phyloP scores from a whole-genome alignment of 2,113 vertebrate species.

The Pagrus major region DNA sequence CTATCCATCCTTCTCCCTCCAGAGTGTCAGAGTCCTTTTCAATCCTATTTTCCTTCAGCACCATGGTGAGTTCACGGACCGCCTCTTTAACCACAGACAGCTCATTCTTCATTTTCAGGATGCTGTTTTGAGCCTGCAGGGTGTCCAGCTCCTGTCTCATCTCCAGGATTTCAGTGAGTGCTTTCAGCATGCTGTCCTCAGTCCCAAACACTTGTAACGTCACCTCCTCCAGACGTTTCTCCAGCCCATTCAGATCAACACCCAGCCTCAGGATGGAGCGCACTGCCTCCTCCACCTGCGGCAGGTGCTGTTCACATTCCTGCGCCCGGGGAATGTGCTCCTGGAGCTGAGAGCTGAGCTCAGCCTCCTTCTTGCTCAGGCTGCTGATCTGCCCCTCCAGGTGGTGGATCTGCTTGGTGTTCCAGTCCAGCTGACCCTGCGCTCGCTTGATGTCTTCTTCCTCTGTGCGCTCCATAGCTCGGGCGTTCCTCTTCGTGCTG shows the following conservation, averaged over 20 bases:
- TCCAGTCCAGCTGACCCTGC: conserved; percentile 84
- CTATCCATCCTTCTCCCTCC: conserved; percentile 65
- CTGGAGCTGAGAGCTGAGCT: conserved; percentile 82
- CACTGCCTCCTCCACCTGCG: conserved; percentile 88
- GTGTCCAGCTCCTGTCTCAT: conserved; percentile 87
- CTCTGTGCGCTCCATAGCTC: conserved; percentile 90
- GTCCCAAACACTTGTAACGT: conserved; percentile 86
- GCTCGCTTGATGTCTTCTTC: conserved; percentile 86
- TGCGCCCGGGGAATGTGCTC: conserved; percentile 84
- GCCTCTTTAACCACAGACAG: conserved; percentile 79
- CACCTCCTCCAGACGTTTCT: conserved; percentile 88
- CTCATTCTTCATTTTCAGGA: conserved; percentile 84
- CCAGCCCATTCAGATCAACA: conserved; percentile 83
- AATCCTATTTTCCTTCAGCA: conserved; percentile 63
- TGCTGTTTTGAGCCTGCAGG: conserved; percentile 83
- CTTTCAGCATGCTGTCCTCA: conserved; percentile 90
- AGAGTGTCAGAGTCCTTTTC: conserved; percentile 20
- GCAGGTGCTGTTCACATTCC: conserved; percentile 88
- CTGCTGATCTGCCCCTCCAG: conserved; percentile 83
- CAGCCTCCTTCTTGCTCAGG: conserved; percentile 78
- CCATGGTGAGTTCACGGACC: conserved; percentile 69
- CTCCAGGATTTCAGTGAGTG: conserved; percentile 82
- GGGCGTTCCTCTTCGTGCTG: conserved; percentile 90
- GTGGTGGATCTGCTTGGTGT: conserved; percentile 82
- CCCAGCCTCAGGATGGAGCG: conserved; percentile 89